phyloP scores from a whole-genome alignment of 1,140 invertebrate species.

The Pseudomyrmex sp. region DNA sequence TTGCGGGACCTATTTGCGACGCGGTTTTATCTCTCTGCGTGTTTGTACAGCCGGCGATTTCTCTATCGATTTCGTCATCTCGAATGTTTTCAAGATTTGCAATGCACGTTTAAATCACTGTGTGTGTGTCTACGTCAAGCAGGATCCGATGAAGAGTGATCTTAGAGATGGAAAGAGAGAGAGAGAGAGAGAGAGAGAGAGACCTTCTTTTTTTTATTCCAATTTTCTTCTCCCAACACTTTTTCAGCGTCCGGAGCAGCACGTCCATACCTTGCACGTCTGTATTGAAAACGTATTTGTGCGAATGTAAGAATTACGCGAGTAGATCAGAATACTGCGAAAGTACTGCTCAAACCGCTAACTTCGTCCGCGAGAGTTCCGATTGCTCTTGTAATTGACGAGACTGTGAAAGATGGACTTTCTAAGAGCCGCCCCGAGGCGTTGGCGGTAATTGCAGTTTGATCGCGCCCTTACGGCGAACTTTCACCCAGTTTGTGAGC shows the following conservation, averaged over 20 bases:
- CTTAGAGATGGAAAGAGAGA: not conserved
- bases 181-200: no score
- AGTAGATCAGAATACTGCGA: slow-evolving; percentile 64
- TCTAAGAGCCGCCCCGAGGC: slow-evolving; percentile 22
- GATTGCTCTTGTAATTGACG: slow-evolving; percentile 71
- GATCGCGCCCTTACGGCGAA: slow-evolving; percentile 60
- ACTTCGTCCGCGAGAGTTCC: slow-evolving; percentile 63
- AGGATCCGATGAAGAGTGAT: not conserved
- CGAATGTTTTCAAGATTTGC: not conserved
- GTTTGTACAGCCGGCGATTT: slow-evolving; percentile 1
- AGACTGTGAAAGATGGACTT: slow-evolving; percentile 68
- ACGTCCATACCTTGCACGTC: slow-evolving; percentile 29
- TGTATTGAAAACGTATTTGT: slow-evolving; percentile 54
- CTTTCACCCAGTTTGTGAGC: slow-evolving; percentile 65
- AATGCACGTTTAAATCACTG: not conserved
- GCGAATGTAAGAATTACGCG: slow-evolving; percentile 5
- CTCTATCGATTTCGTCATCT: slow-evolving; percentile 15
- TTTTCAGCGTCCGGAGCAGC: no score
- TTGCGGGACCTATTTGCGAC: slow-evolving; percentile 12
- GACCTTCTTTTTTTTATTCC: no score
- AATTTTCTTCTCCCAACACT: no score
- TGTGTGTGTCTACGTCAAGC: not conserved
- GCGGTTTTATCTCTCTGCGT: not conserved
- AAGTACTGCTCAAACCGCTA: slow-evolving; percentile 46
- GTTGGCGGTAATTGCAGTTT: slow-evolving; percentile 68